These are phyloP conservation scores for Phalacrocorax aristotelis DNA, from an alignment of 2,113 vertebrate genomes.

Conservation along the genomic window DNA sequence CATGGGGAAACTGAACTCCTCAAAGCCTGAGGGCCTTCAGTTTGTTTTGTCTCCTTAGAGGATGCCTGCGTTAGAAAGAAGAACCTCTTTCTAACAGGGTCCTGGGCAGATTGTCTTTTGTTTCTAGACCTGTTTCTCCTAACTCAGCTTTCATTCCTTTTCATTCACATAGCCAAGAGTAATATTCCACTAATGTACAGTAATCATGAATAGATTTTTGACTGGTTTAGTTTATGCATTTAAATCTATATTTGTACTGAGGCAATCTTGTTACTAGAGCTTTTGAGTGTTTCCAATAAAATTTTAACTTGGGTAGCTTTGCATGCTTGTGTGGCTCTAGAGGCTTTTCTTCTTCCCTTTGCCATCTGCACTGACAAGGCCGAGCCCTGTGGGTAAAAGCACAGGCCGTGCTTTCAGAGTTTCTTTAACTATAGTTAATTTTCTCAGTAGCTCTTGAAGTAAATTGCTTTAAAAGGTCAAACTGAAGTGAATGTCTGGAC, in stretches of 20 bases:
- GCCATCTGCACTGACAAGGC: background rate
- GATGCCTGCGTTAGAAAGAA: background rate
- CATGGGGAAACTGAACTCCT: background rate
- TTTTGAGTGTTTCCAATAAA: constrained; percentile 45
- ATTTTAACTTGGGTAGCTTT: background rate
- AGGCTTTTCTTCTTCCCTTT: background rate
- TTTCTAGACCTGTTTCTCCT: constrained; percentile 5
- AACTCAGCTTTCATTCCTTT: background rate
- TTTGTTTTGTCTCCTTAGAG: background rate
- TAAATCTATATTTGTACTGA: constrained; percentile 33
- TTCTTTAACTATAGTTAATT: background rate
- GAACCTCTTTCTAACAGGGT: background rate
- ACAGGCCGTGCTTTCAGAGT: background rate
- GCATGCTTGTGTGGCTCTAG: rapidly evolving
- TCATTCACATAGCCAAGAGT: background rate
- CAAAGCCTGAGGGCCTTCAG: background rate
- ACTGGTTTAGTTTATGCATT: background rate
- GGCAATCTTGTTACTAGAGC: background rate
- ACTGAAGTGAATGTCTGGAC: background rate
- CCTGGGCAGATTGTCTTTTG: background rate
- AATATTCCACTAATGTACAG: background rate
- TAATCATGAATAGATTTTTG: constrained; percentile 6
- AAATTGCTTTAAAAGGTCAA: background rate
- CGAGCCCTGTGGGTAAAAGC: background rate
- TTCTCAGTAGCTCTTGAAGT: background rate